Evolutionary conservation across 30 jellyfish, hydroid and myxozoan genomes (phyloP).

Genomic region (Sanderia malayensis): DNA sequence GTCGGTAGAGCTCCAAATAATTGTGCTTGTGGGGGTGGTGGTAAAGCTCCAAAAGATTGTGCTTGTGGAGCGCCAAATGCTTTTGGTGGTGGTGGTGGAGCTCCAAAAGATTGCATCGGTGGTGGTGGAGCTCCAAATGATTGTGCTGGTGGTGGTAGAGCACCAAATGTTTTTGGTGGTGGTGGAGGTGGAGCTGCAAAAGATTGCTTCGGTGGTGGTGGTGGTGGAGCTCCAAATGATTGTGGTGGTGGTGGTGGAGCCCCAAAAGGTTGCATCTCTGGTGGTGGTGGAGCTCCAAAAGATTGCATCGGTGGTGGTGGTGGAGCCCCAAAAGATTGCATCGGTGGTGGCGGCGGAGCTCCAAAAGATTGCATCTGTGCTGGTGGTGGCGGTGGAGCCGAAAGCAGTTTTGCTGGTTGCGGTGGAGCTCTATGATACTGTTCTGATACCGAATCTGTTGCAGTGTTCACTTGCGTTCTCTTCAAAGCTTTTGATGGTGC

Average conservation of each 20-base stretch:
- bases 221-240: neutral
- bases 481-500: too few species aligned
- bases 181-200: neutral
- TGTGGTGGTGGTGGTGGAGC: neutral
- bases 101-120: neutral
- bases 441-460: too few species aligned
- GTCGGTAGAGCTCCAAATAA: neutral
- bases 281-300: neutral
- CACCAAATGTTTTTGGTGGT: neutral
- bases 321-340: neutral
- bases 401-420: neutral
- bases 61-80: neutral
- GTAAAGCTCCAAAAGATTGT: neutral
- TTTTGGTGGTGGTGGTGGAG: neutral
- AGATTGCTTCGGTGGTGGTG: neutral
- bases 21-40: neutral
- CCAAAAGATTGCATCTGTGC: neutral
- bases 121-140: neutral
- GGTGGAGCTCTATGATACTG: neutral
- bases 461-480: too few species aligned
- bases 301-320: neutral
- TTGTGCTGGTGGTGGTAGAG: neutral
- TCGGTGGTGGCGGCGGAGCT: neutral
- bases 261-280: neutral
- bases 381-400: conserved; percentile 2